Evolutionary conservation across 2,113 vertebrate genomes (phyloP), one percentile per base, ranked within the genome.

Genomic region (Rhinogobius similis): DNA sequence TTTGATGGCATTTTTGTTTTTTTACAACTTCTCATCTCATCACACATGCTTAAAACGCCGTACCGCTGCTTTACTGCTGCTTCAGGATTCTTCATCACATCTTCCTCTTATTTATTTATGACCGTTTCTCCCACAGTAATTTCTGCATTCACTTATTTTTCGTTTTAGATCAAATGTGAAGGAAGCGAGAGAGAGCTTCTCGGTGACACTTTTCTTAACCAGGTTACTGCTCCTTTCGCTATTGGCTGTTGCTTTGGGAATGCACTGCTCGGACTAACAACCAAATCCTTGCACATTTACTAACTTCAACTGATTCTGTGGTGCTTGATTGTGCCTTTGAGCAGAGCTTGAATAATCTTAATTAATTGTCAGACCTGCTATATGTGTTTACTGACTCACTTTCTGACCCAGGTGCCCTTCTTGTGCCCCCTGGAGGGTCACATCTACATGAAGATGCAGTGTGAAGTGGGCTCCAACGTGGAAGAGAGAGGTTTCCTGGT

Each of bases 401-500:
- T 26, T 69, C 14, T 55, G 8, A 41, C 79, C 0, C 68, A 99
- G 98, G 96, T 98, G 61, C 96, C 96, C 0, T 96, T 98, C 93
- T 73, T 98, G 81, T 97, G 94, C 75, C 94, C 97, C 29, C 84
- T 99, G 92, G 97, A 99, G 90, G 97, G 98, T 20, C 95, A 98
- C 67, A 85, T 99, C 86, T 93, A 94, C 87, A 89, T 99, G 11
- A 97, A 94, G 82, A 81, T 99, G 87, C 96, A 97, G 84, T 99
- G 97, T 83, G 94, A 97, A 80, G 95, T 98, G 53, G 94, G 94
- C 70, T 96, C 95, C 7, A 91, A 70, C 14, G 91, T 97, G 76
- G 96, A 98, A 62, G 96, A 97, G 77, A 95, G 76, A 79, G 96
- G 98, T 13, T 99, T 99, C 85, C 85, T 99, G 92, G 98, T 99